A percentile compares a stretch with the other conserved stretches of the same genome.
These are phyloP conservation scores for Acanthornis magna DNA, from an alignment of 2,797 vertebrate genomes.

Conservation along the genomic window DNA sequence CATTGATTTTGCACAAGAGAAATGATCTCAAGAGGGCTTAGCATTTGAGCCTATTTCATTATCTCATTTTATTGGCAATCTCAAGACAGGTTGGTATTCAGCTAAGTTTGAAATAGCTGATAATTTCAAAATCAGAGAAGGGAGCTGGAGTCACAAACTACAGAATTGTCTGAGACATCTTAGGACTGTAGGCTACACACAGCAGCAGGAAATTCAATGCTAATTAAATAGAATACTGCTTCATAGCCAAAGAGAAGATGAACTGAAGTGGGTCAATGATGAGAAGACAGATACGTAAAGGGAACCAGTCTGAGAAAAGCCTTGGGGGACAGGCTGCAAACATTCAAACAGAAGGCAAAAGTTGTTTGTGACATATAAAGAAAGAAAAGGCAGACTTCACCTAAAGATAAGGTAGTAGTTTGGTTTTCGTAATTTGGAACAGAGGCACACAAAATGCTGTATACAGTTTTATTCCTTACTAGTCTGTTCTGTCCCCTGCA, in stretches of 20 bases:
- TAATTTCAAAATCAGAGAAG: neutral
- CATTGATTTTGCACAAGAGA: conserved; percentile 30
- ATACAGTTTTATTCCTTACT: neutral
- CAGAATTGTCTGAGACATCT: neutral
- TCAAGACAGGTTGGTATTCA: neutral
- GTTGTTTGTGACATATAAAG: neutral
- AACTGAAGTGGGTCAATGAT: neutral
- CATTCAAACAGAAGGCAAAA: neutral
- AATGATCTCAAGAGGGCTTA: neutral
- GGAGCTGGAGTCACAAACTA: neutral
- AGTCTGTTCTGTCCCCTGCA: neutral
- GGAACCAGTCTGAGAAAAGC: neutral
- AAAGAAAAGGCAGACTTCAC: neutral
- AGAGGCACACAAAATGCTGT: neutral
- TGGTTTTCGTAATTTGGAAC: neutral
- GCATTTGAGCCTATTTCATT: conserved; percentile 12
- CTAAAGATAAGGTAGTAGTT: neutral
- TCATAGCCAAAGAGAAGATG: neutral
- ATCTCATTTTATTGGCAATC: conserved; percentile 18
- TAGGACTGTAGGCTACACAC: neutral
- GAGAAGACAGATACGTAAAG: neutral
- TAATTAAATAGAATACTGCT: neutral
- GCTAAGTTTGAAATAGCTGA: neutral
- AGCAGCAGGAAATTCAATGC: neutral
- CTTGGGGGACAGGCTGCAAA: neutral